Evolutionary conservation across 2,113 vertebrate species (phyloP).

Genomic region (Indicator maculatus): DNA sequence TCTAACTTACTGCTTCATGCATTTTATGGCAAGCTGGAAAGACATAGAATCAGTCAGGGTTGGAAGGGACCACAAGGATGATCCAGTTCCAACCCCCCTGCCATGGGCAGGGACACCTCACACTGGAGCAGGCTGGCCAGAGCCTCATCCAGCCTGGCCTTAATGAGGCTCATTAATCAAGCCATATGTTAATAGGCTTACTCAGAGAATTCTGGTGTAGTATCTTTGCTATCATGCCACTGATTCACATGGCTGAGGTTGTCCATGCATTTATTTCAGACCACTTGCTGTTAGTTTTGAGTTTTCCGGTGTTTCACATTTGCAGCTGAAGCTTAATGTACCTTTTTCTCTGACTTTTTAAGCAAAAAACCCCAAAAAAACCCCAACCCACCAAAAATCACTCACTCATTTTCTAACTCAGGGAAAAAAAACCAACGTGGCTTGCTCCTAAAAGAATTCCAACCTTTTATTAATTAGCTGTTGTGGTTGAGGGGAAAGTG

Average conservation of each 20-base stretch:
- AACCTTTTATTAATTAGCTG: neutral
- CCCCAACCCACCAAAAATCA: neutral
- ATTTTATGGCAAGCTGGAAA: slow-evolving; percentile 22
- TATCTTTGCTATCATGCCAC: neutral
- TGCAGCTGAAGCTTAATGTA: neutral
- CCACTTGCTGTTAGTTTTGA: neutral
- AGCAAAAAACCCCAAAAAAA: neutral
- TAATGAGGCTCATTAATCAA: neutral
- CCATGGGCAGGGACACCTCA: too few species aligned
- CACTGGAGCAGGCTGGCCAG: too few species aligned
- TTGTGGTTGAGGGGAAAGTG: neutral
- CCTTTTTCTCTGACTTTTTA: neutral
- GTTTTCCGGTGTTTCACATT: neutral
- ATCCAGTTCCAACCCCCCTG: too few species aligned
- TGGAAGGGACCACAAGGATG: too few species aligned
- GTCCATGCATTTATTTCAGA: neutral
- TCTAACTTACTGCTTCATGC: neutral
- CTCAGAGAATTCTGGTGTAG: neutral
- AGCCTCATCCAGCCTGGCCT: too few species aligned
- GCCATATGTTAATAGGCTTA: neutral
- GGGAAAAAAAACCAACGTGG: neutral
- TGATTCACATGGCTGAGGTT: neutral
- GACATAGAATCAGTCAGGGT: neutral
- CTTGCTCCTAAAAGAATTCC: neutral
- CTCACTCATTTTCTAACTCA: neutral